A percentile compares a stretch with the other conserved stretches of the same genome.
phyloP scores from a whole-genome alignment of 2,888 invertebrate genomes.

The Ischnus inquisitorius region DNA sequence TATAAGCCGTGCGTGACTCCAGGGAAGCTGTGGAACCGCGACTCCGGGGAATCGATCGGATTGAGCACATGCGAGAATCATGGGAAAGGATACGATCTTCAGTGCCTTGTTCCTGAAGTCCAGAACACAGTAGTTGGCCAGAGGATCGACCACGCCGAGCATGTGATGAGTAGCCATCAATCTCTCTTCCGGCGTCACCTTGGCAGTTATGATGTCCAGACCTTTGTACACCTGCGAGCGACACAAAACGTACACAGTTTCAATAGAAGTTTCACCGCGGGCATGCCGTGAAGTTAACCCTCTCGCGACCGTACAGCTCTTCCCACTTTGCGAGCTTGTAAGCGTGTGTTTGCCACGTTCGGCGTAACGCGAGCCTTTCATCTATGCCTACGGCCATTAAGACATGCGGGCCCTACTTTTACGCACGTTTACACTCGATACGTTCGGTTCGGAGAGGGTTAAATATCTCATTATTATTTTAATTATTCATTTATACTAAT shows the following conservation, averaged over 20 bases:
- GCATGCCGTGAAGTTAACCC: background rate
- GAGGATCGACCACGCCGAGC: constrained; percentile 94
- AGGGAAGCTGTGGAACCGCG: too few relatives aligned
- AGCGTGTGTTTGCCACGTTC: too few relatives aligned
- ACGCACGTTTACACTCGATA: too few relatives aligned
- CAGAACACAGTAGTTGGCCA: constrained; percentile 92
- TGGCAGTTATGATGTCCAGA: constrained; percentile 96
- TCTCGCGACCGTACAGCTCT: too few relatives aligned
- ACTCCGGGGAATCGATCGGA: background rate
- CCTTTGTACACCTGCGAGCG: constrained; percentile 95
- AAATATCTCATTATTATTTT: too few relatives aligned
- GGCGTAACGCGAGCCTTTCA: too few relatives aligned
- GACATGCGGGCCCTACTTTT: too few relatives aligned
- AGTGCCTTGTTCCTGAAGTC: constrained; percentile 94
- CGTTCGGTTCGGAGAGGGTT: too few relatives aligned
- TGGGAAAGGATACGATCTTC: constrained; percentile 92
- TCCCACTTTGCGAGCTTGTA: too few relatives aligned
- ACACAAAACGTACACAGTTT: constrained; percentile 57
- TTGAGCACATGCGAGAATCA: background rate
- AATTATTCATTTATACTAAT: background rate
- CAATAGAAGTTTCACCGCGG: background rate
- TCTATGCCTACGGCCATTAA: too few relatives aligned
- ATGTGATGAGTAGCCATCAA: constrained; percentile 93
- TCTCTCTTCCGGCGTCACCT: constrained; percentile 94
- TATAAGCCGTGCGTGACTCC: background rate